A percentile compares a stretch with the other conserved stretches of the same genome.
phyloP scores from a whole-genome alignment of 2,113 vertebrate genomes.

The Oncorhynchus mykiss region DNA sequence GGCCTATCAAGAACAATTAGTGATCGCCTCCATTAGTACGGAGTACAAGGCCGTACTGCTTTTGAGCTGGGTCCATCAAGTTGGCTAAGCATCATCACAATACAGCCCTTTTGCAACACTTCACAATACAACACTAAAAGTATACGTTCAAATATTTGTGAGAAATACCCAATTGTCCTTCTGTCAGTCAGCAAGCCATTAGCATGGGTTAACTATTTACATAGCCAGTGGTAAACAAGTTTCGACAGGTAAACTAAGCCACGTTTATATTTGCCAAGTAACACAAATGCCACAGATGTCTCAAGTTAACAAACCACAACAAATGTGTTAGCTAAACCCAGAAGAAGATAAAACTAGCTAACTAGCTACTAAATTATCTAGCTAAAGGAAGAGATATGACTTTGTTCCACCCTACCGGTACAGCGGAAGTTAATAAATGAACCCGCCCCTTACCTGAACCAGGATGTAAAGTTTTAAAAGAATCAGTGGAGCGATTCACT shows the following conservation, averaged over 20 bases:
- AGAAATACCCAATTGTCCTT: neutral
- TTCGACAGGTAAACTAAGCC: neutral
- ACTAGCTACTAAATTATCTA: too few relatives aligned
- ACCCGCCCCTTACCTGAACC: constrained; percentile 54
- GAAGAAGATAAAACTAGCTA: too few relatives aligned
- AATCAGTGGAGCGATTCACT: neutral
- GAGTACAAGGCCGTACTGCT: neutral
- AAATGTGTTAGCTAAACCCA: too few relatives aligned
- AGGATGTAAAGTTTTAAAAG: constrained; percentile 61
- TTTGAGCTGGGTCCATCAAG: too few relatives aligned
- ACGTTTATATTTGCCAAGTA: too few relatives aligned
- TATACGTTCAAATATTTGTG: neutral
- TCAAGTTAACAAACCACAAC: neutral
- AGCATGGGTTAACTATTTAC: constrained; percentile 3
- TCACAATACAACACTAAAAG: neutral
- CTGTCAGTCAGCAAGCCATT: neutral
- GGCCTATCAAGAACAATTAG: neutral
- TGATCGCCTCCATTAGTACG: neutral
- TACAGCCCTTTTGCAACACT: neutral
- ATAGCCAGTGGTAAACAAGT: neutral
- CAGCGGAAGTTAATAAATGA: constrained; percentile 54
- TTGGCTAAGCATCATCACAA: neutral
- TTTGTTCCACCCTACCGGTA: too few relatives aligned
- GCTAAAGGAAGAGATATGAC: too few relatives aligned
- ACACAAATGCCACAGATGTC: neutral